These are phyloP conservation scores for Girardia tigrina DNA, from an alignment of 2,888 invertebrate species.

Conservation along the genomic window DNA sequence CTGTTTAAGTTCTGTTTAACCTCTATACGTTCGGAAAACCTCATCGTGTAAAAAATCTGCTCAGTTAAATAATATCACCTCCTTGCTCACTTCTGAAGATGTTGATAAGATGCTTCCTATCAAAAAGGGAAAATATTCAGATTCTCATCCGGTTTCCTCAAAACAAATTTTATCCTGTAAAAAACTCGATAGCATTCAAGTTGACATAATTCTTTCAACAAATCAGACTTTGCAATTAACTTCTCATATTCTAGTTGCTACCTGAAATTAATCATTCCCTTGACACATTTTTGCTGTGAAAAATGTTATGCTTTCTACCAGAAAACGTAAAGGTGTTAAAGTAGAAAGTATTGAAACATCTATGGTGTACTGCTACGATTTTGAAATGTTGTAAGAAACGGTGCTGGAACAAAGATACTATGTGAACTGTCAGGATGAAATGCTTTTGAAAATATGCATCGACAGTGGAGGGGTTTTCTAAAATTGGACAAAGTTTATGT, in stretches of 20 bases:
- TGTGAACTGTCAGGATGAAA: slow-evolving; percentile 17
- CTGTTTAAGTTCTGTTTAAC: too few relatives aligned
- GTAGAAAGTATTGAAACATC: neutral
- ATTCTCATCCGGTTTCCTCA: too few relatives aligned
- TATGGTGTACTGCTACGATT: neutral
- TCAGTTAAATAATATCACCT: too few relatives aligned
- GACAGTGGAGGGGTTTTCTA: neutral
- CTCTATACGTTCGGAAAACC: too few relatives aligned
- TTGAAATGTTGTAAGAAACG: neutral
- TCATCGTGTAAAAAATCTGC: too few relatives aligned
- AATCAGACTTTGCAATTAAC: neutral
- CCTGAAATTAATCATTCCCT: neutral
- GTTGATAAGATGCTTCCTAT: too few relatives aligned
- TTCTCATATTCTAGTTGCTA: neutral
- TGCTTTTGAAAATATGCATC: slow-evolving; percentile 13
- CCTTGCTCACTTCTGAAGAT: too few relatives aligned
- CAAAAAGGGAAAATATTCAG: too few relatives aligned
- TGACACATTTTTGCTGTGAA: neutral
- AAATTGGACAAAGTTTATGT: neutral
- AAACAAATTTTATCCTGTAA: neutral
- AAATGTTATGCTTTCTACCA: neutral
- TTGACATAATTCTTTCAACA: neutral
- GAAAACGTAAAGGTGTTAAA: neutral
- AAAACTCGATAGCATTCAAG: neutral
- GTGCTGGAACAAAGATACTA: neutral